Evolutionary conservation across 2,888 invertebrate species (phyloP).

Genomic region (Phytoseiulus persimilis): DNA sequence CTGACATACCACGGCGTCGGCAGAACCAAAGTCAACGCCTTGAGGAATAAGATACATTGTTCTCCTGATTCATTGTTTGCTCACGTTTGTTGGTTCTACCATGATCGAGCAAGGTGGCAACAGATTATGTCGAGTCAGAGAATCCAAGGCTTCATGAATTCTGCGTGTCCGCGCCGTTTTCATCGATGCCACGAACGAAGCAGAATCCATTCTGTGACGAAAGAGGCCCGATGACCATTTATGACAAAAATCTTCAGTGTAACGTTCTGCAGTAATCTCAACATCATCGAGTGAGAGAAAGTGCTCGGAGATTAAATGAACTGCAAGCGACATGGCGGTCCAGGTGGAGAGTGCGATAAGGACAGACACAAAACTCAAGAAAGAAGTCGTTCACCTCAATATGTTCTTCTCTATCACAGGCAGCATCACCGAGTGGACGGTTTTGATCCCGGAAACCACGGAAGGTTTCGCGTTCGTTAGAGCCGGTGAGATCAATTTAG

Average conservation of each 20-base stretch:
- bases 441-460: neutral
- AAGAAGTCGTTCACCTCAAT: neutral
- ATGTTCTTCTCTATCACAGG: slow-evolving; percentile 27
- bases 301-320: no score
- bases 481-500: neutral
- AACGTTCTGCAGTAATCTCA: no score
- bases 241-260: no score
- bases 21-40: no score
- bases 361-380: neutral
- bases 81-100: neutral
- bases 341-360: neutral
- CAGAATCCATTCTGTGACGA: neutral
- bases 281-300: no score
- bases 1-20: no score
- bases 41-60: no score
- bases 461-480: slow-evolving; percentile 7
- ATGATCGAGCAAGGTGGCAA: neutral
- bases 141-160: neutral
- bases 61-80: neutral
- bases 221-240: no score
- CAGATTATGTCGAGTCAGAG: neutral
- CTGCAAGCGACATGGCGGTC: no score
- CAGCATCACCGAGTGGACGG: neutral
- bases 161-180: neutral
- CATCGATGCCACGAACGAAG: neutral